phyloP scores from a whole-genome alignment of 1,140 invertebrate species.

The Colletes latitarsis region DNA sequence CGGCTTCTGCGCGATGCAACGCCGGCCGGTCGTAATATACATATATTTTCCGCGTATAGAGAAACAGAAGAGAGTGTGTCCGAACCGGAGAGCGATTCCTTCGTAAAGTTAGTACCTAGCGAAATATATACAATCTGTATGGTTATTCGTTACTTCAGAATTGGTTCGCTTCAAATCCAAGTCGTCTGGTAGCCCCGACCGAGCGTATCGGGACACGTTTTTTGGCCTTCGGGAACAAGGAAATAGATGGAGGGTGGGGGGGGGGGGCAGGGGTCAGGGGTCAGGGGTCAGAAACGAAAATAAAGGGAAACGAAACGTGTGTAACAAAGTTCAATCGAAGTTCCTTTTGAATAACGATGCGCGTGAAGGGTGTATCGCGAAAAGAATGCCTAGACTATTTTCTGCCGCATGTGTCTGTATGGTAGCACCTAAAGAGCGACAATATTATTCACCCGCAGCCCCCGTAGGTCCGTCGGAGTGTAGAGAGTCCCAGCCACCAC shows the following conservation, averaged over 20 bases:
- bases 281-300: not conserved
- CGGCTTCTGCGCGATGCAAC: not conserved
- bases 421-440: conserved; percentile 66
- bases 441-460: conserved; percentile 60
- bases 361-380: conserved; percentile 58
- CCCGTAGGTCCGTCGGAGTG: conserved; percentile 49
- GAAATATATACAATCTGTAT: conserved; percentile 4
- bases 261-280: no score
- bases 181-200: conserved; percentile 16
- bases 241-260: not conserved
- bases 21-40: conserved; percentile 5
- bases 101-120: conserved; percentile 40
- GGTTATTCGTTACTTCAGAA: conserved; percentile 49
- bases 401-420: conserved; percentile 70
- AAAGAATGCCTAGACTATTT: conserved; percentile 71
- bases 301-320: conserved; percentile 43
- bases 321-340: conserved; percentile 71
- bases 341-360: conserved; percentile 74
- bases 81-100: conserved; percentile 28
- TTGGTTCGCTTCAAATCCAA: conserved; percentile 41
- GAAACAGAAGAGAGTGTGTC: conserved; percentile 21
- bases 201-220: not conserved
- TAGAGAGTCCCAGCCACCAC: conserved; percentile 25
- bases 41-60: conserved; percentile 44
- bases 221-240: conserved; percentile 33